A percentile compares a stretch with the other conserved stretches of the same genome.
These are phyloP conservation scores for Gryllus bimaculatus DNA, from an alignment of 1,140 invertebrate genomes.

Conservation along the genomic window DNA sequence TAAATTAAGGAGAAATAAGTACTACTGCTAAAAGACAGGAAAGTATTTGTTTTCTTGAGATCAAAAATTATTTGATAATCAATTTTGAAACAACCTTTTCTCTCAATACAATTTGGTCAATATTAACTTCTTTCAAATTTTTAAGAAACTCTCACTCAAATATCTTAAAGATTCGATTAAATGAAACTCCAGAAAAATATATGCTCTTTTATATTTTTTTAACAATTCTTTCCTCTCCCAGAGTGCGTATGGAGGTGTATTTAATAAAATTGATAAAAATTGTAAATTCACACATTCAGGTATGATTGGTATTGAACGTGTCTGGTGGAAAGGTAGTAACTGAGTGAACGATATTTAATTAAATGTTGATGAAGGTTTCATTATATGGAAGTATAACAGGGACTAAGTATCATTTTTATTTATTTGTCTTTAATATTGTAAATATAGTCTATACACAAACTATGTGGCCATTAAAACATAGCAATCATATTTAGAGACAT, in stretches of 20 bases:
- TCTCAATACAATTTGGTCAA: too few species aligned
- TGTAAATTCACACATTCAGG: not conserved
- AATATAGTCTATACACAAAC: not conserved
- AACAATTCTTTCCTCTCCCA: not conserved
- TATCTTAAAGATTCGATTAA: too few species aligned
- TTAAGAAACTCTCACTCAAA: too few species aligned
- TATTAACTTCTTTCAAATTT: too few species aligned
- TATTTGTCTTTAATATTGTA: not conserved
- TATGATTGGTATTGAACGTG: too few species aligned
- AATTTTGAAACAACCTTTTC: too few species aligned
- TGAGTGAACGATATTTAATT: not conserved
- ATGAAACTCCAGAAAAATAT: too few species aligned
- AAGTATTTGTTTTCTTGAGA: too few species aligned
- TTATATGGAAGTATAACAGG: not conserved
- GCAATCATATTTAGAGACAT: not conserved
- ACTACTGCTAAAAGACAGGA: too few species aligned
- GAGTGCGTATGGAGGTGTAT: not conserved
- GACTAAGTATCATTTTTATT: not conserved
- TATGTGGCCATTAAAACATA: not conserved
- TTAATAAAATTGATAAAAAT: not conserved
- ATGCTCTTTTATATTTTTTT: too few species aligned
- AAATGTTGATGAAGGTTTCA: not conserved
- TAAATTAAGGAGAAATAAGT: too few species aligned
- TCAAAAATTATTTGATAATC: too few species aligned
- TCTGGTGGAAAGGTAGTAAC: not conserved